These are phyloP conservation scores for Athalia rosae DNA, from an alignment of 2,888 invertebrate genomes.

Conservation along the genomic window DNA sequence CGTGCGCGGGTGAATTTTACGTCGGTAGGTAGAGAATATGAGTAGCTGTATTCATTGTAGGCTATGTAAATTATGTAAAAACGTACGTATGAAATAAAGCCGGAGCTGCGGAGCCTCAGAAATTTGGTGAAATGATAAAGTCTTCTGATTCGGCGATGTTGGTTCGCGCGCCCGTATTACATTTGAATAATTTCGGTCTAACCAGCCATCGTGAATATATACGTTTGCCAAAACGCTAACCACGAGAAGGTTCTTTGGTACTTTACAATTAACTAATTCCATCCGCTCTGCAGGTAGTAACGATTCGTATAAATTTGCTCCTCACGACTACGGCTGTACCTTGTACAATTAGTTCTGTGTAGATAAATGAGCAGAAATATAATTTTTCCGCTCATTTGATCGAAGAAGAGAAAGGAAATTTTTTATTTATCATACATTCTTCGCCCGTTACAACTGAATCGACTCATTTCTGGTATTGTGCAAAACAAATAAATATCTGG, in stretches of 20 bases:
- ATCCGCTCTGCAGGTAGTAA: neutral
- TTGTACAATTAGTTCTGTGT: too few species aligned
- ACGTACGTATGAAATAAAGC: neutral
- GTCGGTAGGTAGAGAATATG: too few species aligned
- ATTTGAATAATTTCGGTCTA: slow-evolving; percentile 9
- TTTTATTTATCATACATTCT: too few species aligned
- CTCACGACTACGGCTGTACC: too few species aligned
- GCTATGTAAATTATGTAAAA: neutral
- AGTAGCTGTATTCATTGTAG: too few species aligned
- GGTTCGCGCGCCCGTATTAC: too few species aligned
- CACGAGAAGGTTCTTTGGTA: neutral
- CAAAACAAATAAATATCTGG: too few species aligned
- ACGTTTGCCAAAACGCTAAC: neutral
- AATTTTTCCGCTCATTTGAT: neutral
- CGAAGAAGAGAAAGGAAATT: neutral
- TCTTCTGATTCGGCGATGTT: neutral
- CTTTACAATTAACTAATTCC: slow-evolving; percentile 8
- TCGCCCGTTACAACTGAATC: too few species aligned
- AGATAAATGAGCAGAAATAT: too few species aligned
- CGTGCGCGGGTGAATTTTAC: too few species aligned
- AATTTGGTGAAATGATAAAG: neutral
- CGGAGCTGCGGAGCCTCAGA: neutral
- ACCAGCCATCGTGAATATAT: neutral
- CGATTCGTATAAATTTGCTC: neutral
- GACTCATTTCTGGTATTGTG: too few species aligned